Base-by-base conservation (phyloP, 2,797 vertebrate genomes). In the Phyllotis vaccarum region DNA sequence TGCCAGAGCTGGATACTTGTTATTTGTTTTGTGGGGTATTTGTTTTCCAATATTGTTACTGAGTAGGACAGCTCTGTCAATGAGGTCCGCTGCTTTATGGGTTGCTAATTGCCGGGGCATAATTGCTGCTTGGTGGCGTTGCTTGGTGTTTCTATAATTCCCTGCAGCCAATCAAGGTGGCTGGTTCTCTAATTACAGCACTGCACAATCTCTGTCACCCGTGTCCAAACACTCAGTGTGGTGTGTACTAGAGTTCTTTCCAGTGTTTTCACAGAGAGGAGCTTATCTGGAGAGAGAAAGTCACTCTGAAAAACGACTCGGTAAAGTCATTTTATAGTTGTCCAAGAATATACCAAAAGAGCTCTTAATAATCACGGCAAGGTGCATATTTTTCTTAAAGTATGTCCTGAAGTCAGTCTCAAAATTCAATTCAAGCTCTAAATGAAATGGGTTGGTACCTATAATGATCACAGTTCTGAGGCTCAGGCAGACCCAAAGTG, bases 41-140 rank as follows among this genome's bases (percentile, higher is more conserved):
- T 95, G 93, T 83, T 97, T 97, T 93, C 95, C 97, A 95, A 95
- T 97, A 95, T 83, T 96, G 95, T 89, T 89, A 72, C 95, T 92
- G 95, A 95, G 93, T 37, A 90, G 81, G 95, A 95, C 91, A 95
- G 95, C 78, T 86, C 13, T 95, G 90, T 97, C 95, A 96, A 94
- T 93, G 97, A 96, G 56, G 76, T 94, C 95, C 95, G 93, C 85
- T 58, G 82, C 93, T 96, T 96, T 98, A 97, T 72, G 86, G 95
- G 96, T 94, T 92, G 95, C 96, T 98, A 96, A 97, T 96, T 95
- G 94, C 97, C 2, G 29, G 82, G 79, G 81, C 95, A 80, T 97
- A 94, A 97, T 96, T 86, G 92, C 86, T 76, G 96, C 72, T n/a
- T n/a, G n/a, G n/a, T n/a, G 8, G 31, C 5, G 0, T 79, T 86